Base-by-base conservation (phyloP, 2,888 invertebrate genomes). In the Sarcophaga caerulescens region DNA sequence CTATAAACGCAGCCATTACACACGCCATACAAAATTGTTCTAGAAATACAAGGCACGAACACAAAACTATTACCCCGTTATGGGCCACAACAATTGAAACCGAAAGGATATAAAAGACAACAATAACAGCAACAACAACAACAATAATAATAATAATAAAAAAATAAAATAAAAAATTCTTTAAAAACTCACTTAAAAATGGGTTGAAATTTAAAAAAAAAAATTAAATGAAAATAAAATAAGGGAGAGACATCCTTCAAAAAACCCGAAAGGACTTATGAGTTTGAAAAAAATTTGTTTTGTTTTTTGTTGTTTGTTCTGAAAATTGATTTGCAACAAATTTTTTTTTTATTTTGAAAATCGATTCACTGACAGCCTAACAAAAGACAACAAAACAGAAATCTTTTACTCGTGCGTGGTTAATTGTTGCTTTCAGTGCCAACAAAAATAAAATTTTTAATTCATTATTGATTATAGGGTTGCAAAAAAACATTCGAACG, bases 401-500 rank as follows among this genome's bases (percentile, higher is more conserved):
- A 88, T 89, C 89, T 89, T 88, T 90, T 90, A 89, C 89, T 91
- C 90, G 90, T 90, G 90, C 90, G 89, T 89, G 85, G 81, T 87
- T 89, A 89, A 88, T 89, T 89, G 88, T 88, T 88, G 88, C 87
- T 81, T 88, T 87, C 84, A 84, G 52, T 80, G 77, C 80, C 66
- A 65, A 80, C 35, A 35, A 35, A 6, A 65, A 80, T 6, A 35
- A 35, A 6, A 6, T 35, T 45, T 65, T 44, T 19, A 68, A 75
- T 84, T 80, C 70, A 70, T 17, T 65, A 66, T 81, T 91, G 90
- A 91, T 91, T 91, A 87, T 89, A 89, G 91, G 91, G 91, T 91
- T 91, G 91, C 89, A 84, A 74, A 69, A 70, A 4, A 60, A 73
- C 35, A 35, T 35, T 35, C 35, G 71, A 73, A 74, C 47, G 66